Conservation (phyloP, 2,888 invertebrate genomes). For the Standfussiana lucernea region DNA sequence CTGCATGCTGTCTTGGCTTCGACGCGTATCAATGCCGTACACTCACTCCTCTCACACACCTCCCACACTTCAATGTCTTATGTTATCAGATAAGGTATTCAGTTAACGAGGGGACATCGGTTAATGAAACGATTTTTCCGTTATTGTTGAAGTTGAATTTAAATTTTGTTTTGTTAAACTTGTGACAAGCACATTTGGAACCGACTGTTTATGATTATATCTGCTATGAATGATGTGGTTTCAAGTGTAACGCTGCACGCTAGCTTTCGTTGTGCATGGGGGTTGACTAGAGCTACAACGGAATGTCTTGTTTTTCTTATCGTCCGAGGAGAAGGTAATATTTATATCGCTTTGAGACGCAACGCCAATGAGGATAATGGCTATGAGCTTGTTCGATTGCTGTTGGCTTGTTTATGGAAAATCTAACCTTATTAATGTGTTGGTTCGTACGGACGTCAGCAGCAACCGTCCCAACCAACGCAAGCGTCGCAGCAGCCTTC, state of each 20-base stretch:
- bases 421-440: constrained; percentile 91
- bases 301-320: constrained; percentile 85
- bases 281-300: constrained; percentile 88
- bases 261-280: constrained; percentile 91
- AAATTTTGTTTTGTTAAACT: constrained; percentile 74
- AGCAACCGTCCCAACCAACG: constrained; percentile 90
- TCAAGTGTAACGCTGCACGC: constrained; percentile 89
- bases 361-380: constrained; percentile 85
- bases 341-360: constrained; percentile 87
- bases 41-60: constrained; percentile 83
- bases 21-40: constrained; percentile 78
- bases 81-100: constrained; percentile 69
- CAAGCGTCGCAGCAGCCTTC: constrained; percentile 90
- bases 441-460: constrained; percentile 91
- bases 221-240: constrained; percentile 86
- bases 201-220: constrained; percentile 77
- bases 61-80: constrained; percentile 75
- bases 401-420: constrained; percentile 89
- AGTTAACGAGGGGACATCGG: constrained; percentile 68
- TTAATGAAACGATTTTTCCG: constrained; percentile 66
- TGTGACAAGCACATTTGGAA: constrained; percentile 82
- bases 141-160: constrained; percentile 68
- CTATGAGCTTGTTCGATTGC: constrained; percentile 88
- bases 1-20: constrained; percentile 91
- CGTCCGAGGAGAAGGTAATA: constrained; percentile 86